Conservation (phyloP, 2,797 vertebrate species). For the Calcarius lapponicus region DNA sequence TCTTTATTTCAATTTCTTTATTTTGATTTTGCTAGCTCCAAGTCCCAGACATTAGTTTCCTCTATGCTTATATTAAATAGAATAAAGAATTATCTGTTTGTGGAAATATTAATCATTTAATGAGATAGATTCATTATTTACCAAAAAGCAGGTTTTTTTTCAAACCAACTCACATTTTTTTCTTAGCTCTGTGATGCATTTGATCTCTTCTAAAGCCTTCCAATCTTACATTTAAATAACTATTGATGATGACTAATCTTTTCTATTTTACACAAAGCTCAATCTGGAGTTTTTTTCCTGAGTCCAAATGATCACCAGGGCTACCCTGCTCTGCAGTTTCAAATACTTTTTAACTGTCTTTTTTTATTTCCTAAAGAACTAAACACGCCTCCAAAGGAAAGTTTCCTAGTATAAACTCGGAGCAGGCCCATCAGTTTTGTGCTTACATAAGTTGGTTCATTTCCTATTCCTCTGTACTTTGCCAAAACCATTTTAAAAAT, state of each 20-base stretch:
- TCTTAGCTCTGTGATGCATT: not conserved
- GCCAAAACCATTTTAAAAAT: conserved; percentile 38
- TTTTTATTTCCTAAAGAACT: not conserved
- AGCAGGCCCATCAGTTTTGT: not conserved
- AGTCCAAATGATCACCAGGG: not conserved
- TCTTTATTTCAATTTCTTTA: not conserved
- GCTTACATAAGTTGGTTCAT: not conserved
- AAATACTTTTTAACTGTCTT: not conserved
- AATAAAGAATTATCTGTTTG: not conserved
- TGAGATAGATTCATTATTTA: conserved; percentile 11
- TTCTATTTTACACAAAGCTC: not conserved
- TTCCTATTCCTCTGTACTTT: conserved; percentile 22
- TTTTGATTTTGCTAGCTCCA: not conserved
- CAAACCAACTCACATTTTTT: conserved; percentile 1
- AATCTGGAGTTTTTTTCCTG: not conserved
- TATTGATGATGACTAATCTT: conserved; percentile 5
- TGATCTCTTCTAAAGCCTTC: not conserved
- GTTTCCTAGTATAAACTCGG: not conserved
- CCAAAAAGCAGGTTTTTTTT: not conserved
- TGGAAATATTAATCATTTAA: conserved; percentile 21
- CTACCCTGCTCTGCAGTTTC: not conserved
- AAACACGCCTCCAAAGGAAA: not conserved
- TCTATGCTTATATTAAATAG: not conserved
- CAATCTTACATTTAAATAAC: not conserved
- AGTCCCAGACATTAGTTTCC: not conserved